phyloP scores from a whole-genome alignment of 2,888 invertebrate genomes.

The Caenorhabditis macrosperma region DNA sequence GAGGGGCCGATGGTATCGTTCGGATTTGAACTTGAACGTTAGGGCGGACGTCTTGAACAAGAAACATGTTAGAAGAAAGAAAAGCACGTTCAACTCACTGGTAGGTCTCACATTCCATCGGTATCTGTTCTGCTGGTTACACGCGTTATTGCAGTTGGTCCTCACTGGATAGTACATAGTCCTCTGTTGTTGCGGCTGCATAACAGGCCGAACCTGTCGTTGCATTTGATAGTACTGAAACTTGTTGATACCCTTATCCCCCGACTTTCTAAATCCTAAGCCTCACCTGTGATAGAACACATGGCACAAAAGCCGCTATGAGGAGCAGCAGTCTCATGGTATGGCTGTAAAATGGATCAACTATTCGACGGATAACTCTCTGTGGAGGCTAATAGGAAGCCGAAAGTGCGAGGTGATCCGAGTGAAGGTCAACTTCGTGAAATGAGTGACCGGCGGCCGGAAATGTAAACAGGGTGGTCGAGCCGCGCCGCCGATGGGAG shows the following conservation, averaged over 20 bases:
- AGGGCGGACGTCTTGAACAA: constrained; percentile 45
- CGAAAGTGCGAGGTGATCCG: constrained; percentile 47
- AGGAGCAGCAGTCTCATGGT: constrained; percentile 60
- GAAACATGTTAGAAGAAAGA: too few relatives aligned
- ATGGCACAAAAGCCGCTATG: constrained; percentile 55
- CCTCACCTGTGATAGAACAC: constrained; percentile 53
- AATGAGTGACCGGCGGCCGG: constrained; percentile 62
- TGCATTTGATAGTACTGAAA: constrained; percentile 48
- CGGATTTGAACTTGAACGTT: constrained; percentile 62
- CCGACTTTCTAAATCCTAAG: neutral
- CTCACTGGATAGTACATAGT: constrained; percentile 76
- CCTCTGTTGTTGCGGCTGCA: constrained; percentile 60
- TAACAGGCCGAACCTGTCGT: constrained; percentile 43
- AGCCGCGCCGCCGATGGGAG: constrained; percentile 24
- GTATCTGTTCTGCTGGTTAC: constrained; percentile 72
- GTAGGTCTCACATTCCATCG: constrained; percentile 74
- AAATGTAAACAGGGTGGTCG: constrained; percentile 60
- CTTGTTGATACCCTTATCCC: neutral
- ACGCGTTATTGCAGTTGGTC: constrained; percentile 75
- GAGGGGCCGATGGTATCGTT: constrained; percentile 49
- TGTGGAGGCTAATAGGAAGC: constrained; percentile 11
- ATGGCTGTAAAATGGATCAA: constrained; percentile 31
- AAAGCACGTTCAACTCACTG: constrained; percentile 61
- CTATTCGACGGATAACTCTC: neutral
- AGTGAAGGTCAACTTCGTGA: constrained; percentile 57